Base-by-base conservation (phyloP, 92 coral and sea anemone genomes). In the Actinernus sp. region DNA sequence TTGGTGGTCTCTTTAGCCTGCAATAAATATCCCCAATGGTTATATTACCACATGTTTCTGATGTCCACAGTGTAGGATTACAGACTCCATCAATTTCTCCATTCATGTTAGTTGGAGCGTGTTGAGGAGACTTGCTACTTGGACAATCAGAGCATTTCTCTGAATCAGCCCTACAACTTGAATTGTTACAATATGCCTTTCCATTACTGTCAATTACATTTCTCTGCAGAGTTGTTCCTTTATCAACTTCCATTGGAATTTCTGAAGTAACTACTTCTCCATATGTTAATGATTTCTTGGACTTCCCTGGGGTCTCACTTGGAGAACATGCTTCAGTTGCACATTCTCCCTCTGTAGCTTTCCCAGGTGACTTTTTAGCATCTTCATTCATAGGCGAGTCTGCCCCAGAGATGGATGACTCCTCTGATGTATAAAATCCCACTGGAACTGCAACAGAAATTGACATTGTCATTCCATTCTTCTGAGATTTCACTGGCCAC, bases 11-110 rank as follows among this genome's bases (percentile, higher is more conserved):
- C 27, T 92, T 88, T 60, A 87, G 68, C 63, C 78, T 87, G 43
- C 92, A 86, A 51, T 87, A 95, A 12, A 95, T 76, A 49, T 87
- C 95, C 16, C 97, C 97, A 77, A 95, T 53, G 9, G 97, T 95
- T 7, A 91, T 58, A 49, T 54, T 88, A 1, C 92, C 80, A 52
- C 97, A 83, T 24, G 53, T 95, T 25, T 68, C 76, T 47, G 68
- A 62, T 7, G 73, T 86, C 99, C 99, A 95, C 36, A 48, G 60
- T 13, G 82, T 71, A 14, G 65, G 72, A 10, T 40, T 66, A 18
- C 55, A 39, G 43, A 57, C 24, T 12, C 65, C 56, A 57, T 52
- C 66, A 45, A 55, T 66, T 9, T 39, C 10, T 9, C 26, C 3
- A 57, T 28, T 1, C 7, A n/a, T 21, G 30, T 20, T 21, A 4